A percentile compares a stretch with the other conserved stretches of the same genome.
phyloP scores from a whole-genome alignment of 2,888 invertebrate species.

The Alloscopus bannaensis region DNA sequence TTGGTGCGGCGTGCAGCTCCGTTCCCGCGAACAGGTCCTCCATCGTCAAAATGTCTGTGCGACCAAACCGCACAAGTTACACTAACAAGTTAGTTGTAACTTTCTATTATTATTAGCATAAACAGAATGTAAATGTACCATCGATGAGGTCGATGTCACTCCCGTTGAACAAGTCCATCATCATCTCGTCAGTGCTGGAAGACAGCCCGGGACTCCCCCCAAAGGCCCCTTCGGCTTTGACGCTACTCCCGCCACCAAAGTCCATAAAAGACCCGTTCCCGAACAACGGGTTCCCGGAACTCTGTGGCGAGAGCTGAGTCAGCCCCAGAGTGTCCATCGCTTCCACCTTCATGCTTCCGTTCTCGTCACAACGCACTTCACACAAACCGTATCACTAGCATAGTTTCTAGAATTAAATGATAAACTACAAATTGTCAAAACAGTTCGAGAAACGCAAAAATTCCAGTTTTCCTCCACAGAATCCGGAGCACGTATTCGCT shows the following conservation, averaged over 20 bases:
- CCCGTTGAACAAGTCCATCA: slow-evolving; percentile 50
- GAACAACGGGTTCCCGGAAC: slow-evolving; percentile 33
- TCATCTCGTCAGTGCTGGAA: slow-evolving; percentile 52
- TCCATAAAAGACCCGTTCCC: slow-evolving; percentile 17
- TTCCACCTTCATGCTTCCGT: slow-evolving; percentile 41
- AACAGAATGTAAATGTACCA: slow-evolving; percentile 20
- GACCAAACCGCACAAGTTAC: background rate
- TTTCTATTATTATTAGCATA: background rate
- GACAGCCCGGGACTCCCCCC: background rate
- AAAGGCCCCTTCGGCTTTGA: background rate
- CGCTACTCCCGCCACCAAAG: background rate
- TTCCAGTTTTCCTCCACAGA: no score
- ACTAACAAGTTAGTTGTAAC: background rate
- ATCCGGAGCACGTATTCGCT: no score
- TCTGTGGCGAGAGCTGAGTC: no score
- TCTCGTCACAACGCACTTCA: background rate
- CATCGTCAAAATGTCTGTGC: slow-evolving; percentile 41
- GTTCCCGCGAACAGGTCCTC: slow-evolving; percentile 38
- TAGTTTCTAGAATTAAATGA: no score
- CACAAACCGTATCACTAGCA: no score
- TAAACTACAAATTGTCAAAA: no score
- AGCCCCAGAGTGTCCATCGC: slow-evolving; percentile 48
- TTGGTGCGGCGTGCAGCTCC: background rate
- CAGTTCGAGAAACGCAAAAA: no score
- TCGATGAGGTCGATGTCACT: slow-evolving; percentile 49